Evolutionary conservation across 2,888 invertebrate genomes (phyloP).

Genomic region (Syrphus vitripennis): DNA sequence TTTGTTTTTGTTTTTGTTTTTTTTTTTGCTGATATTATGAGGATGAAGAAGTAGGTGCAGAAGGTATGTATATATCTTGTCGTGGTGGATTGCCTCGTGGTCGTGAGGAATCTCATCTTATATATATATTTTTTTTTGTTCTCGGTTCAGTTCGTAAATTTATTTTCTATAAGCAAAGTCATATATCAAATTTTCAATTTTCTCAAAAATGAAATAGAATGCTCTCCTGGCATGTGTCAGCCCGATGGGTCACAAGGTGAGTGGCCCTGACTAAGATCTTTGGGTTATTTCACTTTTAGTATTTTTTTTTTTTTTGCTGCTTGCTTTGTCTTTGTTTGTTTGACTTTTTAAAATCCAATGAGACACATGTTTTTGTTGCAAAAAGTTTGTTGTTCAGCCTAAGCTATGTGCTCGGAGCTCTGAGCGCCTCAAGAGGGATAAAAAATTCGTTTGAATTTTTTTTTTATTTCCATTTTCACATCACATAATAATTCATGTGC

Average conservation of each 20-base stretch:
- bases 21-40: too few relatives aligned
- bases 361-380: slow-evolving; percentile 33
- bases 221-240: slow-evolving; percentile 44
- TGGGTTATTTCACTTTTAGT: neutral
- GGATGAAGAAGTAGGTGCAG: neutral
- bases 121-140: neutral
- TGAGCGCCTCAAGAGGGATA: neutral
- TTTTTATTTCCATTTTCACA: too few relatives aligned
- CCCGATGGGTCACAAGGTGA: slow-evolving; percentile 42
- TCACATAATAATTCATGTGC: slow-evolving; percentile 58
- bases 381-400: neutral
- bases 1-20: neutral
- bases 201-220: slow-evolving; percentile 41
- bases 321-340: neutral
- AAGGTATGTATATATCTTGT: too few relatives aligned
- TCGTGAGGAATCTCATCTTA: slow-evolving; percentile 17
- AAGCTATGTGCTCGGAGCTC: neutral
- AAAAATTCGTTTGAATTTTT: slow-evolving; percentile 38
- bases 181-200: slow-evolving; percentile 68
- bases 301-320: neutral
- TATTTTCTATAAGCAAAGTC: slow-evolving; percentile 62
- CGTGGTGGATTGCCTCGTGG: slow-evolving; percentile 25
- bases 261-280: slow-evolving; percentile 30
- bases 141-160: slow-evolving; percentile 31
- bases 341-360: slow-evolving; percentile 23